Evolutionary conservation across 2,888 invertebrate genomes (phyloP), one percentile per base, ranked within the genome.

Genomic region (Zaprionus obscuricornis): DNA sequence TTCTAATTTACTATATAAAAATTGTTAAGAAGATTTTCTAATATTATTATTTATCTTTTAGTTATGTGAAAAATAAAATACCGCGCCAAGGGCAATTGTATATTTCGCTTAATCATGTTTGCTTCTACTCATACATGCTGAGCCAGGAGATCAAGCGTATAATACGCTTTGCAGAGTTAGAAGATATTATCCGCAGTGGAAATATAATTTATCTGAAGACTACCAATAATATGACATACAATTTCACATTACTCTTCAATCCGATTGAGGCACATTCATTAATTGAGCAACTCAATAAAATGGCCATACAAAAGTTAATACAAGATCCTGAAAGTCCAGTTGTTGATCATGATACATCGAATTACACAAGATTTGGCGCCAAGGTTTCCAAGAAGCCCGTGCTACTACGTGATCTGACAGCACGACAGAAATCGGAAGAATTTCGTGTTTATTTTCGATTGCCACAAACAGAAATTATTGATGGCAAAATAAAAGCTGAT

Each of bases 31-130:
- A 16, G 26, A 5, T 27, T 20, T 26, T 17, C 49, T 26, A 14
- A 16, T 34, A 26, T 8, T 13, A 13, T 11, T 10, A 16, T 45
- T 39, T 7, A 39, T 56, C 2, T 90, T 92, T 87, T 88, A 98
- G 98, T 88, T 98, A 96, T 88, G 96, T 97, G 94, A 97, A 97
- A 90, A 95, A 96, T 24, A 94, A 94, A 89, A 92, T 99, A 74
- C 98, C 98, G 0, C 92, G 96, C n/a, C 98, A 98, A 91, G 99
- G 99, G 22, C 97, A 97, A 95, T 92, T 99, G 88, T 99, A 98
- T 88, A 92, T 99, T n/a, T 98, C 98, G 13, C 95, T 99, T 24
- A 97, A 98, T 89, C 97, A 97, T 89, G 93, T 98, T 89, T 98
- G 98, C 88, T 99, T 99, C 91, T 96, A 98, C 90, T 96, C 98